Evolutionary conservation across 2,797 vertebrate species (phyloP).

Genomic region (Amniataba percoides): DNA sequence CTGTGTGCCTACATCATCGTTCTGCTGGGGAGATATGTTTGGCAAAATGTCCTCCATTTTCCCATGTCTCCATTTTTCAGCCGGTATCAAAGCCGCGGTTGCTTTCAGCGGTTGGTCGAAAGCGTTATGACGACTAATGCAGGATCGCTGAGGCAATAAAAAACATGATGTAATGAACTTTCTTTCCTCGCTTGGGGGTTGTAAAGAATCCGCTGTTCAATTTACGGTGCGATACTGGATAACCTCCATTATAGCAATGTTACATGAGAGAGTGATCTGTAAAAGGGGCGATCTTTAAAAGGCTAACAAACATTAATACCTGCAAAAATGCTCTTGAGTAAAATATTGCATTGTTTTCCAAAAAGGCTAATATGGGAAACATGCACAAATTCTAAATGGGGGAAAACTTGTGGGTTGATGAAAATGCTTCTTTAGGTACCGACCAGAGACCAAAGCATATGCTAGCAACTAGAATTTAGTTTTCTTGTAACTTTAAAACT

Average conservation of each 20-base stretch:
- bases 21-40: slow-evolving; percentile 61
- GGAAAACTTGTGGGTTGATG: background rate
- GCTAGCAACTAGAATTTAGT: background rate
- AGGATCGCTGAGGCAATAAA: slow-evolving; percentile 20
- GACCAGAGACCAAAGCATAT: slow-evolving; percentile 15
- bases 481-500: slow-evolving; percentile 3
- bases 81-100: slow-evolving; percentile 8
- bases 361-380: background rate
- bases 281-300: background rate
- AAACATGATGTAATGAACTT: slow-evolving; percentile 19
- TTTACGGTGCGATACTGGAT: slow-evolving; percentile 12
- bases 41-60: slow-evolving; percentile 40
- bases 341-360: slow-evolving; percentile 21
- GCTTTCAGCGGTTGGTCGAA: background rate
- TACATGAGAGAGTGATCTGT: slow-evolving; percentile 10
- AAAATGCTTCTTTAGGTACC: slow-evolving; percentile 16
- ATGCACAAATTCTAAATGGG: slow-evolving; percentile 9
- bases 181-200: background rate
- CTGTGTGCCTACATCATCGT: slow-evolving; percentile 62
- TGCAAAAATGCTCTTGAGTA: slow-evolving; percentile 14
- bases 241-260: slow-evolving; percentile 26
- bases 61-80: slow-evolving; percentile 8
- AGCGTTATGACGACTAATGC: background rate
- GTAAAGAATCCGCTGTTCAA: slow-evolving; percentile 29
- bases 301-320: background rate